Evolutionary conservation across 2,113 vertebrate genomes (phyloP).

Genomic region (Brachypodius melanocephalos): DNA sequence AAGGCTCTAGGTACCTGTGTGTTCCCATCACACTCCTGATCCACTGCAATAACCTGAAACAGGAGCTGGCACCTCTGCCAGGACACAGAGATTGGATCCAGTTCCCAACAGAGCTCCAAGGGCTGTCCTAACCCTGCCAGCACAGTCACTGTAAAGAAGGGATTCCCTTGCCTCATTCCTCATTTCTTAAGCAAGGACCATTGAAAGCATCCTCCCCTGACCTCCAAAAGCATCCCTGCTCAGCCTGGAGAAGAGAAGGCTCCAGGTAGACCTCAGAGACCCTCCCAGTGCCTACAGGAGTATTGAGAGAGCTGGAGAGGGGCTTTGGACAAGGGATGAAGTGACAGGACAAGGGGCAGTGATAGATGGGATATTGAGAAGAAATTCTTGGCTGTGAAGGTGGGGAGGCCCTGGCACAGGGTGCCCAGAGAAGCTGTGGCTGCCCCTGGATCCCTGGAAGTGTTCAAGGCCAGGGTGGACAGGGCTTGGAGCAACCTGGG

Average conservation of each 20-base stretch:
- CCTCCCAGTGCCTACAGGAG: background rate
- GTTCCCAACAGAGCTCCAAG: fast-evolving
- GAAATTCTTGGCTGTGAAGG: fast-evolving
- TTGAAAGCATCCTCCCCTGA: background rate
- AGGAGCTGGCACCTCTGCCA: background rate
- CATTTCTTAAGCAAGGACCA: background rate
- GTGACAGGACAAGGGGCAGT: fast-evolving
- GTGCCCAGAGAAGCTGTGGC: background rate
- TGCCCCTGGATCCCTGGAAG: background rate
- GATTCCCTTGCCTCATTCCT: background rate
- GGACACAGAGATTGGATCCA: background rate
- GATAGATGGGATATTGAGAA: fast-evolving
- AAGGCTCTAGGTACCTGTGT: fast-evolving
- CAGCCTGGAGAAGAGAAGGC: background rate
- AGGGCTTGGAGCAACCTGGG: fast-evolving
- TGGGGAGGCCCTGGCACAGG: background rate
- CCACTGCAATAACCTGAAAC: fast-evolving
- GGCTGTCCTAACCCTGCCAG: background rate
- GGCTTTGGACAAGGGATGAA: background rate
- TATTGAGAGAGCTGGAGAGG: background rate
- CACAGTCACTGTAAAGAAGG: background rate
- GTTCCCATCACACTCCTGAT: background rate
- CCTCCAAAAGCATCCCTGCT: background rate
- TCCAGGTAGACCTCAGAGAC: background rate
- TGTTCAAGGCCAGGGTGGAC: fast-evolving